Evolutionary conservation across 2,797 vertebrate species (phyloP).

Genomic region (Notamacropus eugenii): DNA sequence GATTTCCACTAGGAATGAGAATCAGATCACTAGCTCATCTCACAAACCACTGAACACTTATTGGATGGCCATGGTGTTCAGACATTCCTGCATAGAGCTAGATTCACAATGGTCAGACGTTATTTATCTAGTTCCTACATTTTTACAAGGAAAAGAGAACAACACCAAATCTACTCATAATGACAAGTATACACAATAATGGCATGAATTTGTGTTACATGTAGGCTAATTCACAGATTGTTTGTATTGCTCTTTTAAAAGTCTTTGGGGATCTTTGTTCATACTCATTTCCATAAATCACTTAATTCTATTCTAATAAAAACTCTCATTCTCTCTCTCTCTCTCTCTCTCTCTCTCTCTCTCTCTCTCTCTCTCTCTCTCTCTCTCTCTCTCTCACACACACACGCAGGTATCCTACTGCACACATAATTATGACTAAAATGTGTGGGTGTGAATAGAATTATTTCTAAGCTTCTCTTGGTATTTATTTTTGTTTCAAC

Average conservation of each 20-base stretch:
- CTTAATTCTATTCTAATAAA: conserved; percentile 8
- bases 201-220: background rate
- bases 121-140: conserved; percentile 33
- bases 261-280: conserved; percentile 23
- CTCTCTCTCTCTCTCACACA: too few species aligned
- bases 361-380: too few species aligned
- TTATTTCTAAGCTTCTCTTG: background rate
- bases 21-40: background rate
- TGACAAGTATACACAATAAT: background rate
- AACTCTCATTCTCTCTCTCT: background rate
- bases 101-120: conserved; percentile 26
- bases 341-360: too few species aligned
- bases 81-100: conserved; percentile 27
- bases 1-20: background rate
- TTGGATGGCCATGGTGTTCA: conserved; percentile 28
- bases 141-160: conserved; percentile 46
- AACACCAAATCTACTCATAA: conserved; percentile 18
- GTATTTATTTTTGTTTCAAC: conserved; percentile 13
- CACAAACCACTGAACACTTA: background rate
- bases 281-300: background rate
- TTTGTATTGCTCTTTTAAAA: background rate
- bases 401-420: background rate
- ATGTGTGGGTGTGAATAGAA: background rate
- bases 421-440: background rate
- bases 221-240: background rate